Conservation (phyloP, 1,140 invertebrate genomes). For the Panagrolaimus sp. region DNA sequence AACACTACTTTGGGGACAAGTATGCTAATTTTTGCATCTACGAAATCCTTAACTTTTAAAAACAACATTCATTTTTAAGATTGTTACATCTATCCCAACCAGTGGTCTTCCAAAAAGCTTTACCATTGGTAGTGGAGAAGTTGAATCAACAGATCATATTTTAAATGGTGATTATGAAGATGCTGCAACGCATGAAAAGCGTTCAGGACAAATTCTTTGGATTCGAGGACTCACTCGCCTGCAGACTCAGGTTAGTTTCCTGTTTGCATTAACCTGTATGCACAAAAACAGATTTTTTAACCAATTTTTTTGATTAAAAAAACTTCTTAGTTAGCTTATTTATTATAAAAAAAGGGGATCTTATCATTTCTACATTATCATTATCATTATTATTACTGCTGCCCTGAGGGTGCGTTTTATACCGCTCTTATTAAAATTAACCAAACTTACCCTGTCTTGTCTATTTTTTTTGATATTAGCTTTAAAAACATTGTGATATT, state of each 20-base stretch:
- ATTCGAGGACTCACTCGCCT: constrained; percentile 92
- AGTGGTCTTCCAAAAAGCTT: constrained; percentile 77
- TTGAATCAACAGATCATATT: constrained; percentile 62
- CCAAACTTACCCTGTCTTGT: no score
- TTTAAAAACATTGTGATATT: no score
- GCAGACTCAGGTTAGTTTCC: constrained; percentile 89
- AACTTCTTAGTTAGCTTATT: no score
- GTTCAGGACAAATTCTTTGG: constrained; percentile 96
- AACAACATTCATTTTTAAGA: constrained; percentile 37
- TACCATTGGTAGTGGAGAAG: constrained; percentile 55
- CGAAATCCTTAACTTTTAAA: no score
- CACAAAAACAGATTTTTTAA: not conserved
- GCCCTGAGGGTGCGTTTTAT: constrained; percentile 38
- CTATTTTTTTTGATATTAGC: no score
- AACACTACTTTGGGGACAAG: constrained; percentile 90
- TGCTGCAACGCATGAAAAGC: constrained; percentile 72
- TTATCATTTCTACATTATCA: no score
- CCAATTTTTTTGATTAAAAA: no score
- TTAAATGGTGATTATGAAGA: constrained; percentile 82
- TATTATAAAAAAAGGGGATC: no score
- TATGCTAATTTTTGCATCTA: no score
- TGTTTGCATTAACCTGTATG: constrained; percentile 20
- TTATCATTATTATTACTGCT: not conserved
- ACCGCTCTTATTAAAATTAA: no score
- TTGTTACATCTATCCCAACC: constrained; percentile 87